Conservation (phyloP, 2,113 vertebrate species). For the Xenopus borealis region DNA sequence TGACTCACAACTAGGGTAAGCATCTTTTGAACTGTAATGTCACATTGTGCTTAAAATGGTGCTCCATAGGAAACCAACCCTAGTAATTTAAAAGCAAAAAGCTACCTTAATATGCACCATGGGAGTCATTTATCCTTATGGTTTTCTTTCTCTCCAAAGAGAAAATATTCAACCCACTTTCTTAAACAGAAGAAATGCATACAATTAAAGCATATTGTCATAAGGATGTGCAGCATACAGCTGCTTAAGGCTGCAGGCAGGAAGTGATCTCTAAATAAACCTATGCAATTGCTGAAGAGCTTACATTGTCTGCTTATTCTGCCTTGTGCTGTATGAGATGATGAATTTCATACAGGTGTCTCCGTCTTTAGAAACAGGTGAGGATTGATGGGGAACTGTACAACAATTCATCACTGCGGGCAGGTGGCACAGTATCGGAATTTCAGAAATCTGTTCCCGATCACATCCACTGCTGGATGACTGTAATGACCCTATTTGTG, state of each 20-base stretch:
- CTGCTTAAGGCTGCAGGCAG: neutral
- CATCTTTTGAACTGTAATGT: too few species aligned
- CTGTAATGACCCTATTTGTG: conserved; percentile 87
- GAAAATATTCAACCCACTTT: neutral
- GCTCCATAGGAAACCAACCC: too few species aligned
- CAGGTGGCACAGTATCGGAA: conserved; percentile 92
- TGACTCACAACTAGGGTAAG: too few species aligned
- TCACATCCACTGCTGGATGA: conserved; percentile 82
- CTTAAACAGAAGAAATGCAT: neutral
- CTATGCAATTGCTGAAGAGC: conserved; percentile 56
- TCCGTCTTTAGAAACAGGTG: conserved; percentile 69
- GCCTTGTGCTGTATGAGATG: conserved; percentile 68
- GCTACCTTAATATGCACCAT: too few species aligned
- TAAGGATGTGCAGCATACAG: conserved; percentile 10
- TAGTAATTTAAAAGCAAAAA: too few species aligned
- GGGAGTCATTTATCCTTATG: too few species aligned
- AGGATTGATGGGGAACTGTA: conserved; percentile 85
- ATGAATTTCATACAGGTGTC: conserved; percentile 89
- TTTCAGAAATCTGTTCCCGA: conserved; percentile 92
- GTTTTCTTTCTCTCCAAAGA: neutral
- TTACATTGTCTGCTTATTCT: conserved; percentile 54
- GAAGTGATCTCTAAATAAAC: conserved; percentile 31
- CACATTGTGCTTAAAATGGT: too few species aligned
- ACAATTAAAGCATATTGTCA: neutral
- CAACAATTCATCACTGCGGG: conserved; percentile 85